These are phyloP conservation scores for Atethmia centrago DNA, from an alignment of 2,888 invertebrate species.

Conservation along the genomic window DNA sequence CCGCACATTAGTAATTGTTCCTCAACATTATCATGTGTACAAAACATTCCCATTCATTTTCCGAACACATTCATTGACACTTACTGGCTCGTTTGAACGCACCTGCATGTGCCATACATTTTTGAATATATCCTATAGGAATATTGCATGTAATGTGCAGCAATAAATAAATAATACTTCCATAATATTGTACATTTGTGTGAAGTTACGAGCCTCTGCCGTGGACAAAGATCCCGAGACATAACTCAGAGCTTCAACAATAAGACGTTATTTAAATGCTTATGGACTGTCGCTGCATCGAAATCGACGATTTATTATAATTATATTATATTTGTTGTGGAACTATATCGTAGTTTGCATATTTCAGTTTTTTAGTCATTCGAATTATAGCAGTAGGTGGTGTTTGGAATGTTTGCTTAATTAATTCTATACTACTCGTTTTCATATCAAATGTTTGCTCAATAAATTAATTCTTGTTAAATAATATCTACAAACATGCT, in stretches of 20 bases:
- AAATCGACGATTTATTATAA: constrained; percentile 65
- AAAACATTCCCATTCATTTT: constrained; percentile 21
- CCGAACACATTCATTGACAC: constrained; percentile 28
- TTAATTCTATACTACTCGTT: not conserved
- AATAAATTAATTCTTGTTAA: not conserved
- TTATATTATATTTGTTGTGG: constrained; percentile 61
- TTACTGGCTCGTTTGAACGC: constrained; percentile 31
- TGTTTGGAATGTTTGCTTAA: constrained; percentile 31
- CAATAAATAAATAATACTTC: constrained; percentile 73
- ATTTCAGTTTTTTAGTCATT: constrained; percentile 48
- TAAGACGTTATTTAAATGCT: constrained; percentile 55
- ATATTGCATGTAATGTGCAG: constrained; percentile 33
- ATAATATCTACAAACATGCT: not conserved
- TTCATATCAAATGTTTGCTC: not conserved
- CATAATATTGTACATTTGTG: constrained; percentile 64
- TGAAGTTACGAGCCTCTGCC: constrained; percentile 63
- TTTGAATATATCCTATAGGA: constrained; percentile 66
- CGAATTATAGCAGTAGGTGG: constrained; percentile 35
- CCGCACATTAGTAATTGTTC: constrained; percentile 25
- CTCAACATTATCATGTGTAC: constrained; percentile 20
- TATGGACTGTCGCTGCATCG: constrained; percentile 56
- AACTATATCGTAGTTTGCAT: constrained; percentile 61
- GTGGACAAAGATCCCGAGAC: constrained; percentile 50
- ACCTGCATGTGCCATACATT: constrained; percentile 57
- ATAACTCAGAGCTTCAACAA: constrained; percentile 59